A percentile compares a stretch with the other conserved stretches of the same genome.
Conservation (phyloP, 2,888 invertebrate species). For the Hirudinaria manillensis region DNA sequence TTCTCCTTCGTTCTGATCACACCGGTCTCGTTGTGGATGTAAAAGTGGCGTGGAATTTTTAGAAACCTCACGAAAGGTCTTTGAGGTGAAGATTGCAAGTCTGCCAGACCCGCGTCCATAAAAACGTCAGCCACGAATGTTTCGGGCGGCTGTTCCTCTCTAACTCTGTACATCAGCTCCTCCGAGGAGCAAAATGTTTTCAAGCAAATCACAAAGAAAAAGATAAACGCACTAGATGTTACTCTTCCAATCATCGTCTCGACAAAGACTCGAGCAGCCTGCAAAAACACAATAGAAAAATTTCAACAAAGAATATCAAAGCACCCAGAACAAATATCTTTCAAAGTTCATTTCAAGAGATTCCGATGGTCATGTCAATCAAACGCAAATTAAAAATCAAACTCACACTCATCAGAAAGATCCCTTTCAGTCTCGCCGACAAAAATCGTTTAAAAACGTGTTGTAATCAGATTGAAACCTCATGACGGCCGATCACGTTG, state of each 20-base stretch:
- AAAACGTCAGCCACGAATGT: conserved; percentile 38
- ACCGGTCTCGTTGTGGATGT: conserved; percentile 34
- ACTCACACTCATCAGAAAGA: too few relatives aligned
- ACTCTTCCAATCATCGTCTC: neutral
- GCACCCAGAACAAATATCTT: too few relatives aligned
- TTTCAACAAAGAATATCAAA: neutral
- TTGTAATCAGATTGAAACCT: too few relatives aligned
- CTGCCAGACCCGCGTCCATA: conserved; percentile 33
- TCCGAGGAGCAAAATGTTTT: neutral
- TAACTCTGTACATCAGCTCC: conserved; percentile 16
- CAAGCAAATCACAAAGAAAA: neutral
- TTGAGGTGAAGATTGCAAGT: conserved; percentile 19
- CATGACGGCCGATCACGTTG: too few relatives aligned
- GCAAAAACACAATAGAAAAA: neutral
- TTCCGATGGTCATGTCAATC: too few relatives aligned
- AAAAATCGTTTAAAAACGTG: too few relatives aligned
- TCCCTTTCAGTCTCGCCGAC: too few relatives aligned
- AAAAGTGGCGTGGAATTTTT: conserved; percentile 34
- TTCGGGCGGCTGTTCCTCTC: conserved; percentile 36
- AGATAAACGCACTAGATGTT: neutral
- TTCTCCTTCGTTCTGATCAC: conserved; percentile 33
- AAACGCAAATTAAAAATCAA: too few relatives aligned
- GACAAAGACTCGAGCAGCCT: conserved; percentile 5
- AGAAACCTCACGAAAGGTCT: conserved; percentile 35
- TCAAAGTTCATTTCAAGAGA: too few relatives aligned